Evolutionary conservation across 2,113 vertebrate species (phyloP).

Genomic region (Pseudonaja textilis): DNA sequence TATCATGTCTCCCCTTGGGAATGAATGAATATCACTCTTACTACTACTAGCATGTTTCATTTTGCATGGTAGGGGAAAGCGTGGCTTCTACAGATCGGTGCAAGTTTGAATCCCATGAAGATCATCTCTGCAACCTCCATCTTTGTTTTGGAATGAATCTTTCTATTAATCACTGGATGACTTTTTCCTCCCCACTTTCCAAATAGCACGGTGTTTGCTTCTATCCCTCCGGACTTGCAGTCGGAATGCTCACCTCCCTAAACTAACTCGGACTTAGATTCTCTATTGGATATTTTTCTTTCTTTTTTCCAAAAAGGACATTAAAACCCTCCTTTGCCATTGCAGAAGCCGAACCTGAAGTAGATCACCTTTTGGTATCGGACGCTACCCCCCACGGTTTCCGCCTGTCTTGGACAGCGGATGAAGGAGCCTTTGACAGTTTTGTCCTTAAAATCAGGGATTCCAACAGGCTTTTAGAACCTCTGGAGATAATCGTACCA

Average conservation of each 20-base stretch:
- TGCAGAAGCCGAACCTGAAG: conserved; percentile 89
- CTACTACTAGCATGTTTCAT: conserved; percentile 68
- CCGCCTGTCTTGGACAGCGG: conserved; percentile 87
- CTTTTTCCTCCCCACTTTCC: conserved; percentile 25
- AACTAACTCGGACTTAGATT: conserved; percentile 27
- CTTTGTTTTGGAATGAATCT: conserved; percentile 31
- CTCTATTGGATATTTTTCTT: not conserved
- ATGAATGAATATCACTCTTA: conserved; percentile 56
- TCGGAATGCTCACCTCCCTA: conserved; percentile 47
- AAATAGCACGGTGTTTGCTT: conserved; percentile 55
- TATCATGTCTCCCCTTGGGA: not conserved
- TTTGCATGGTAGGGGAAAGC: conserved; percentile 51
- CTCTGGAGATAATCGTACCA: conserved; percentile 78
- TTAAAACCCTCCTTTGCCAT: conserved; percentile 45
- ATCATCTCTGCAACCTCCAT: conserved; percentile 27
- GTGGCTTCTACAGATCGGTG: conserved; percentile 41
- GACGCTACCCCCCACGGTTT: conserved; percentile 80
- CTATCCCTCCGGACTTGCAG: conserved; percentile 53
- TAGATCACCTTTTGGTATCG: conserved; percentile 85
- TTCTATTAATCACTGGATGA: conserved; percentile 15
- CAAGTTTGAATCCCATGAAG: conserved; percentile 53
- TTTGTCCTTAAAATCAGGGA: conserved; percentile 89
- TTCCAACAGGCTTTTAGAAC: conserved; percentile 69
- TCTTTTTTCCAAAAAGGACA: not conserved
- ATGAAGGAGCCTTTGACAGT: conserved; percentile 86